Percentiles rank a stretch among this genome's conserved stretches.
phyloP scores from a whole-genome alignment of 2,888 invertebrate species.

The Isoperla grammatica region DNA sequence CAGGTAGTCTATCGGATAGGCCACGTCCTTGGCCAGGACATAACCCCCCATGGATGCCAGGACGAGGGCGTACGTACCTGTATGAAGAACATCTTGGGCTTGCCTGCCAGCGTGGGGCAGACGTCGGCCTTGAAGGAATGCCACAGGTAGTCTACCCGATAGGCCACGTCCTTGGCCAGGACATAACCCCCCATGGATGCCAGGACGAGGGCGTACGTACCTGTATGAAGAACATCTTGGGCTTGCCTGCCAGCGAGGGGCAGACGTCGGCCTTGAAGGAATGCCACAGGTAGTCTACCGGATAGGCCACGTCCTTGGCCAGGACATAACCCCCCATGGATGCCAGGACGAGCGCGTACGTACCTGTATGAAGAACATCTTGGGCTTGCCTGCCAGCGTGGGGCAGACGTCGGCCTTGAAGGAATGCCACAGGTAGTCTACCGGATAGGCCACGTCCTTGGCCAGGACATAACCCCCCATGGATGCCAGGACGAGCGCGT shows the following conservation, averaged over 20 bases:
- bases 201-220: too few species aligned
- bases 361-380: constrained; percentile 57
- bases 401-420: constrained; percentile 52
- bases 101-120: constrained; percentile 51
- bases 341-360: too few species aligned
- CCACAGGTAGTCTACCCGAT: constrained; percentile 48
- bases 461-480: constrained; percentile 50
- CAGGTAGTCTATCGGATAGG: constrained; percentile 47
- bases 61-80: constrained; percentile 46
- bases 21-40: constrained; percentile 49
- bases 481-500: too few species aligned
- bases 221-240: constrained; percentile 58
- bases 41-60: too few species aligned
- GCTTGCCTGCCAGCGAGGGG: constrained; percentile 52
- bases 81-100: constrained; percentile 58
- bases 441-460: constrained; percentile 46
- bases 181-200: constrained; percentile 48
- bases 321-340: constrained; percentile 48
- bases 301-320: constrained; percentile 48
- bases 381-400: constrained; percentile 55
- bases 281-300: constrained; percentile 47
- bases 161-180: constrained; percentile 48
- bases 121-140: constrained; percentile 50
- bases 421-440: constrained; percentile 48
- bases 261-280: constrained; percentile 53